phyloP scores from a whole-genome alignment of 1,140 invertebrate species.

The Sitobion miscanthi region DNA sequence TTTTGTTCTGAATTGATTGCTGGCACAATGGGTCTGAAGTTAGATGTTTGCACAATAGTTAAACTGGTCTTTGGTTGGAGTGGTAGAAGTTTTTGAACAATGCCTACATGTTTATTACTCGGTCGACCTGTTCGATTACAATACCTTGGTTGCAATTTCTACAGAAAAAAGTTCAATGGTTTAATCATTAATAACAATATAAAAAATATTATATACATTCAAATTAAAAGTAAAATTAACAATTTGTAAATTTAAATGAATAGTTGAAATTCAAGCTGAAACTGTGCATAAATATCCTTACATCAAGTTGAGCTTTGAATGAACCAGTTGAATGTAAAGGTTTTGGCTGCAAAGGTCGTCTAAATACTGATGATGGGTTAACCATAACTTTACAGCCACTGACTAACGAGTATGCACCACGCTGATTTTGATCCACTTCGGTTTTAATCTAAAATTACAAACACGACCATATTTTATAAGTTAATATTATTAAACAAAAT shows the following conservation, averaged over 20 bases:
- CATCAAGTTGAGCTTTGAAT: slow-evolving; percentile 68
- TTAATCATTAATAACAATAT: background rate
- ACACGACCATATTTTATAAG: background rate
- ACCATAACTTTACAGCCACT: slow-evolving; percentile 39
- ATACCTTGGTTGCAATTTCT: slow-evolving; percentile 57
- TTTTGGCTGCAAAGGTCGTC: slow-evolving; percentile 40
- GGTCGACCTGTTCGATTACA: slow-evolving; percentile 60
- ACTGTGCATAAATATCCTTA: slow-evolving; percentile 61
- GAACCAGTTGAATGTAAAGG: slow-evolving; percentile 62
- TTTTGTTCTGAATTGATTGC: slow-evolving; percentile 12
- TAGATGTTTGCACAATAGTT: slow-evolving; percentile 61
- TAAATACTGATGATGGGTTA: slow-evolving; percentile 44
- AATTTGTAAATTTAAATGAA: background rate
- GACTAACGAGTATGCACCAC: slow-evolving; percentile 36
- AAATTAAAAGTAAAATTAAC: background rate
- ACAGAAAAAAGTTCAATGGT: background rate
- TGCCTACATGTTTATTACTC: slow-evolving; percentile 65
- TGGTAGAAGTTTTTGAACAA: slow-evolving; percentile 69
- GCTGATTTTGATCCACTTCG: slow-evolving; percentile 46
- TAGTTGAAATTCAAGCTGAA: background rate
- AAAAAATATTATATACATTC: background rate
- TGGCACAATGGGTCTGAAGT: slow-evolving; percentile 47
- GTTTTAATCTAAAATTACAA: slow-evolving; percentile 37
- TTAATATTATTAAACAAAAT: background rate
- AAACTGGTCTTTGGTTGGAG: slow-evolving; percentile 63